These are phyloP conservation scores for Sthenelais limicola DNA, from an alignment of 2,888 invertebrate genomes.

Conservation along the genomic window DNA sequence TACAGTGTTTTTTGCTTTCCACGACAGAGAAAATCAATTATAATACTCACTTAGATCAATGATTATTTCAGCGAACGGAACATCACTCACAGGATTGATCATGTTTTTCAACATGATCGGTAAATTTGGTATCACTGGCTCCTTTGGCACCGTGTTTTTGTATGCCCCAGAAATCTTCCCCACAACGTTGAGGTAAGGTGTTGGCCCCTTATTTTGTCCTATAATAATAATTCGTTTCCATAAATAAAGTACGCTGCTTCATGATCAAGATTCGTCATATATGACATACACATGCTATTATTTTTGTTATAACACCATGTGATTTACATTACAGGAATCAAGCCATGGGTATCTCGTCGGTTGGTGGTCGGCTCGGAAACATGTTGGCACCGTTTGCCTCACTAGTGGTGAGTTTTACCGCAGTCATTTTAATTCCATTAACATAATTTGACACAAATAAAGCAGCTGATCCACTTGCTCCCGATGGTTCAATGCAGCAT, in stretches of 20 bases:
- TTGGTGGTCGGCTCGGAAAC: constrained; percentile 67
- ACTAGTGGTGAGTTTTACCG: constrained; percentile 63
- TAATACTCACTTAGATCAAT: not conserved
- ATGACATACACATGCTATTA: too few species aligned
- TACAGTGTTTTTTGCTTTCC: not conserved
- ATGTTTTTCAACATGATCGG: constrained; percentile 57
- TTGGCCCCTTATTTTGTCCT: constrained; percentile 42
- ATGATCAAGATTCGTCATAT: too few species aligned
- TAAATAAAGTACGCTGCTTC: too few species aligned
- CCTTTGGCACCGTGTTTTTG: constrained; percentile 67
- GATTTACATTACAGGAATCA: constrained; percentile 64
- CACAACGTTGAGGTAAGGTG: constrained; percentile 66
- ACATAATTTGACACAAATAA: too few species aligned
- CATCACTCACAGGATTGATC: constrained; percentile 43
- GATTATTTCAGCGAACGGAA: constrained; percentile 42
- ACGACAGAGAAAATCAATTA: not conserved
- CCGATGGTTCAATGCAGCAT: too few species aligned
- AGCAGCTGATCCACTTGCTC: too few species aligned
- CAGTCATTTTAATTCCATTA: too few species aligned
- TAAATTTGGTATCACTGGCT: constrained; percentile 70
- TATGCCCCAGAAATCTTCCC: constrained; percentile 70
- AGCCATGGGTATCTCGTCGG: constrained; percentile 66
- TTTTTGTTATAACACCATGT: not conserved
- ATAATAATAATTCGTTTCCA: too few species aligned
- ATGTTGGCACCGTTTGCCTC: constrained; percentile 67